These are phyloP conservation scores for Dryocosmus kuriphilus DNA, from an alignment of 2,888 invertebrate species.

Conservation along the genomic window DNA sequence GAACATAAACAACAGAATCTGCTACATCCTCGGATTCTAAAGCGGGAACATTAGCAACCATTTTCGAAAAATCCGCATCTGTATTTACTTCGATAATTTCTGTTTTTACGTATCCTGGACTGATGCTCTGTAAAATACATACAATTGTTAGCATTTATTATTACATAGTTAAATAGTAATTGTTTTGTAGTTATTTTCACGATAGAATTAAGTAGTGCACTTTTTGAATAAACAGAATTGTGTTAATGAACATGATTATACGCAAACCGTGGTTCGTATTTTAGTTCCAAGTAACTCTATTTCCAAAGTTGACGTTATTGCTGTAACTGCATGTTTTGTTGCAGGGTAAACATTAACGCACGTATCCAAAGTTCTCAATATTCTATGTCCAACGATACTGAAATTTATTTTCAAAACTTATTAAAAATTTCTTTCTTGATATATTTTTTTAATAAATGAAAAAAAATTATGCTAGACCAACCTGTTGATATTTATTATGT, in stretches of 20 bases:
- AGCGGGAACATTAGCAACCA: not conserved
- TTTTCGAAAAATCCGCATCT: too few relatives aligned
- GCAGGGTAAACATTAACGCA: conserved; percentile 79
- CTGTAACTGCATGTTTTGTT: conserved; percentile 81
- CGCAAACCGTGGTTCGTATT: conserved; percentile 62
- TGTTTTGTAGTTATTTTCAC: not conserved
- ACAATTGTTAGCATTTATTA: not conserved
- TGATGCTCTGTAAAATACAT: conserved; percentile 79
- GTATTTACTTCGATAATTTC: conserved; percentile 67
- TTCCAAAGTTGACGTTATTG: conserved; percentile 80
- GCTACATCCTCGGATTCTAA: conserved; percentile 76
- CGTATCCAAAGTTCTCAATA: conserved; percentile 63
- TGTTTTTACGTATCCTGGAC: conserved; percentile 82
- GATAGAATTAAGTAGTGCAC: too few relatives aligned
- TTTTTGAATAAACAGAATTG: too few relatives aligned
- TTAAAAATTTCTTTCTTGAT: conserved; percentile 2
- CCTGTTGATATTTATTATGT: conserved; percentile 66
- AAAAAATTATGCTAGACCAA: conserved; percentile 29
- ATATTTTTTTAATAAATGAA: not conserved
- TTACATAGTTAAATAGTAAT: not conserved
- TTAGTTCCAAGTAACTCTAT: conserved; percentile 78
- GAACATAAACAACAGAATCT: conserved; percentile 71
- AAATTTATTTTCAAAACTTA: conserved; percentile 19
- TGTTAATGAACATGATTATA: too few relatives aligned
- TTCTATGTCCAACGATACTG: conserved; percentile 77